These are phyloP conservation scores for Pyrochroa serraticornis DNA, from an alignment of 2,888 invertebrate genomes.

Conservation along the genomic window DNA sequence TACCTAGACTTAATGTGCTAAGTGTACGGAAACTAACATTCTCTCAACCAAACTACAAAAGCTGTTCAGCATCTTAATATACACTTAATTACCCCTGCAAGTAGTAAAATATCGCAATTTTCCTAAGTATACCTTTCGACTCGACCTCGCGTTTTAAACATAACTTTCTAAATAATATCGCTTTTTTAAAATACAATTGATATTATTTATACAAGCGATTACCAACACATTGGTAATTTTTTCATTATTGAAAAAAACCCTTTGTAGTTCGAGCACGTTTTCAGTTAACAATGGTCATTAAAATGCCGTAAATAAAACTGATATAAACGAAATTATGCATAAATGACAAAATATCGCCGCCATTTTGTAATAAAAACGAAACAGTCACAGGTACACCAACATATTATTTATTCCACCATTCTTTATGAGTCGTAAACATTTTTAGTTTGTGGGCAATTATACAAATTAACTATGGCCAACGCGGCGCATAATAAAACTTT, in stretches of 20 bases:
- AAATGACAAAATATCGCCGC: conserved; percentile 49
- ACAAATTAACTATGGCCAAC: conserved; percentile 53
- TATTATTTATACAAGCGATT: no score
- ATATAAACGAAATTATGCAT: conserved; percentile 45
- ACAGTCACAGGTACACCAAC: conserved; percentile 47
- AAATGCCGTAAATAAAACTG: conserved; percentile 41
- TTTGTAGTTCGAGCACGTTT: conserved; percentile 40
- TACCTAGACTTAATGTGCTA: no score
- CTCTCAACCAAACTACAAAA: no score
- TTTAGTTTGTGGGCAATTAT: conserved; percentile 54
- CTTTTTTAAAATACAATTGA: no score
- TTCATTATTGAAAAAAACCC: conserved; percentile 30
- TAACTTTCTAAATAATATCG: no score
- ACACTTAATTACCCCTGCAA: no score
- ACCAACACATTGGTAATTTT: not conserved
- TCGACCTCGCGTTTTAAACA: no score
- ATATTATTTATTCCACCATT: conserved; percentile 54
- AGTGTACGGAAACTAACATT: no score
- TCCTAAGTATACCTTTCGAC: no score
- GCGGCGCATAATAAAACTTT: conserved; percentile 42
- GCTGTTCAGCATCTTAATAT: no score
- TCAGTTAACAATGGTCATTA: conserved; percentile 43
- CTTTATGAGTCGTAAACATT: conserved; percentile 54
- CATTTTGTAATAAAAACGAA: conserved; percentile 49
- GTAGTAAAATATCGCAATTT: no score